Conservation (phyloP, 2,113 vertebrate species). For the Ploceus nigricollis region DNA sequence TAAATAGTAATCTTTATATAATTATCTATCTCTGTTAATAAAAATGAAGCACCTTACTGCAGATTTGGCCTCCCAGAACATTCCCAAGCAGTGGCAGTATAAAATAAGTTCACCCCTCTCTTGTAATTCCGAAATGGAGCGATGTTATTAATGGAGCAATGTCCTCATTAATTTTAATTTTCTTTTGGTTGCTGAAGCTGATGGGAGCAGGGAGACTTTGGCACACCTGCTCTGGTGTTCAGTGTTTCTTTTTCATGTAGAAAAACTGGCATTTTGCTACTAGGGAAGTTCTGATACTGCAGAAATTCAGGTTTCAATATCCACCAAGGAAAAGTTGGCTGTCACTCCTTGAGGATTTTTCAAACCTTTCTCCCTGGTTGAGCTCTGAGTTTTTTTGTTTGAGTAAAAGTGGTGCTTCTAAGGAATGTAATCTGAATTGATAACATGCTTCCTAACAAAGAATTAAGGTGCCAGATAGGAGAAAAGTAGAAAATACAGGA, state of each 20-base stretch:
- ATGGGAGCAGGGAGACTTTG: background rate
- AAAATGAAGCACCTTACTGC: background rate
- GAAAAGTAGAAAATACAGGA: background rate
- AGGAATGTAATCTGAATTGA: background rate
- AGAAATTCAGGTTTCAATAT: background rate
- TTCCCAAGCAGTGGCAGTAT: background rate
- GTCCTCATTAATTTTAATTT: background rate
- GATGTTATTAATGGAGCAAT: background rate
- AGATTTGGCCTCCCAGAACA: background rate
- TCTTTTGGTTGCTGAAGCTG: background rate
- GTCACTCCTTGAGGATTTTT: background rate
- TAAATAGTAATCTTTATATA: background rate
- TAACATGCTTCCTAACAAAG: background rate
- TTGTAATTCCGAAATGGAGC: accelerated
- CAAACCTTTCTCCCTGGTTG: background rate
- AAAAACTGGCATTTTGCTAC: background rate
- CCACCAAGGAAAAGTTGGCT: background rate
- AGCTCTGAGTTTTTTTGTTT: background rate
- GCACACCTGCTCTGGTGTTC: background rate
- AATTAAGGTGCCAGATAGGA: background rate
- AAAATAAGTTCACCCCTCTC: background rate
- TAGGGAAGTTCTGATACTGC: background rate
- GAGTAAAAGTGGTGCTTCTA: background rate
- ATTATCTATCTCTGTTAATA: background rate
- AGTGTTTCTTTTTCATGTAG: background rate